phyloP scores from a whole-genome alignment of 2,888 invertebrate genomes.

The Pachycephus smyrnensis region DNA sequence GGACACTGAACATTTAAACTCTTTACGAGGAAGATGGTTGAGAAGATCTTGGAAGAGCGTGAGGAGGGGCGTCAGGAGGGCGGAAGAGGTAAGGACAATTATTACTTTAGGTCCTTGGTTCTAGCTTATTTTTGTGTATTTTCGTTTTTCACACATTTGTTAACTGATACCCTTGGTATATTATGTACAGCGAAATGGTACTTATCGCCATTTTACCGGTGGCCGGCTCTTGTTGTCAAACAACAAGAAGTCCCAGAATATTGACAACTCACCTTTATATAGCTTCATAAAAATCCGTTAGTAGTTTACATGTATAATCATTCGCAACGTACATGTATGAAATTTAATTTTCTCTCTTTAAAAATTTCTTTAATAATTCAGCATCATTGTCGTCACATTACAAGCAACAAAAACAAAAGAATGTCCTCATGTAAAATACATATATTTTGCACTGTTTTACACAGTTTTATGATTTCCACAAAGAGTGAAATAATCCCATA shows the following conservation, averaged over 20 bases:
- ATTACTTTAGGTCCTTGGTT: neutral
- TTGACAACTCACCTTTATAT: neutral
- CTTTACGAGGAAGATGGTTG: constrained; percentile 70
- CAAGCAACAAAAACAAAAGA: too few relatives aligned
- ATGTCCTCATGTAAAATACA: too few relatives aligned
- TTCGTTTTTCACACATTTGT: neutral
- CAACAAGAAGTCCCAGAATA: neutral
- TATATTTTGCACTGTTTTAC: too few relatives aligned
- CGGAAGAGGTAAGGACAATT: constrained; percentile 46
- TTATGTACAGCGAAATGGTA: neutral
- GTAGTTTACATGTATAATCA: neutral
- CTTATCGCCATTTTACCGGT: neutral
- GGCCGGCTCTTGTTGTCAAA: neutral
- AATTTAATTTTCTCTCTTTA: neutral
- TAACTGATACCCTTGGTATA: neutral
- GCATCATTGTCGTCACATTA: neutral
- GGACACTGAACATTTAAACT: neutral
- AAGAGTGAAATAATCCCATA: neutral
- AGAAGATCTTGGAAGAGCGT: constrained; percentile 75
- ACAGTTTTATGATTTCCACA: too few relatives aligned
- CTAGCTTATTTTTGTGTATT: neutral
- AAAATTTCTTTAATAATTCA: neutral
- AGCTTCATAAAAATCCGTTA: neutral
- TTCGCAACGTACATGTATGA: too few relatives aligned
- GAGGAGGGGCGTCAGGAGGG: constrained; percentile 67